Evolutionary conservation across 2,888 invertebrate genomes (phyloP), one percentile per base, ranked within the genome.

Genomic region (Baronia brevicornis): DNA sequence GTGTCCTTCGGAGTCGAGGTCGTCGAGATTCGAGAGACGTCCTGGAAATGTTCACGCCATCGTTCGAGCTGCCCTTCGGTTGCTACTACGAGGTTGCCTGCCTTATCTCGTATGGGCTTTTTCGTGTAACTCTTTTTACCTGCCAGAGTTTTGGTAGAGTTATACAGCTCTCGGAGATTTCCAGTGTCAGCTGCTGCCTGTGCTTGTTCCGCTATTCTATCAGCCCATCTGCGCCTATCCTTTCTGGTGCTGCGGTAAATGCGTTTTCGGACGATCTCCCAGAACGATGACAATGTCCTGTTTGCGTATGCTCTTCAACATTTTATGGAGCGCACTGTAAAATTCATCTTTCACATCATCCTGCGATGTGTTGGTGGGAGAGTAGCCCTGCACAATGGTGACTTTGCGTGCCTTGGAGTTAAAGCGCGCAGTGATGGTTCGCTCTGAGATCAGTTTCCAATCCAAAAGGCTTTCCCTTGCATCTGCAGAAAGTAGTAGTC

Each of bases 401-500:
- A 37, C 22, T 5, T 37, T 37, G 1, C 33, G 13, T 9, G 13
- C 33, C 17, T 23, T 20, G 2, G 26, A 14, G 12, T 9, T 9
- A 19, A 37, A 37, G n/a, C 37, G 28, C 4, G 37, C 37, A 1
- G 17, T 17, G 1, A 37, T 26, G 10, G 22, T 33, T 7, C 33
- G 21, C 1, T 33, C 27, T 9, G 33, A 27, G 17, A 33, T 13
- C n/a, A 27, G 33, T 18, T 33, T 27, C 33, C 33, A 33, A 6
- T 25, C 14, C 2, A 33, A 11, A 1, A 33, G 22, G 18, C 33
- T 33, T 3, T 22, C 15, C 9, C 11, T 17, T 2, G 28, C 28
- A 5, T 3, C 4, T 4, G 6, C 8, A 12, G 10, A 10, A 28
- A 31, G 5, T 36, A 31, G 6, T 36, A 15, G 2, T n/a, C 13